phyloP scores from a whole-genome alignment of 2,797 vertebrate genomes.

The Scolopax rusticola region DNA sequence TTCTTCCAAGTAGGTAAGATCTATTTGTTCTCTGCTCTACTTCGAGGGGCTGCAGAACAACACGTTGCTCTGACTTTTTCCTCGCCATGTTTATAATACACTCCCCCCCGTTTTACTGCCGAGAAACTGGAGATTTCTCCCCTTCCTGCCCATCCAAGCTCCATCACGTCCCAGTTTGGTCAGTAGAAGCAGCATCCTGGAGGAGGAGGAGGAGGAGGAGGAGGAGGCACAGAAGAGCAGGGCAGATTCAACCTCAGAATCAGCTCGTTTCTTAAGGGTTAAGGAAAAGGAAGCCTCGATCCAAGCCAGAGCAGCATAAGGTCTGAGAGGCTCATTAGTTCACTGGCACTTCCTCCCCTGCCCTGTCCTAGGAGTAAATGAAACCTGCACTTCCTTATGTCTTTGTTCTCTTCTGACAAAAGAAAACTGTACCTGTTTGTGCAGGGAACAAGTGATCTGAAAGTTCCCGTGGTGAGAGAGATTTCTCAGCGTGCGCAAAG shows the following conservation, averaged over 20 bases:
- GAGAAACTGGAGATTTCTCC: neutral
- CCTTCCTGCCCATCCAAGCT: neutral
- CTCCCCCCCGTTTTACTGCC: neutral
- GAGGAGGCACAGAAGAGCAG: neutral
- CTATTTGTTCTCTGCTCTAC: neutral
- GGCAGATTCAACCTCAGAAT: neutral
- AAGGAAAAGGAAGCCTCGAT: constrained; percentile 30
- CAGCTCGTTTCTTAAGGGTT: constrained; percentile 47
- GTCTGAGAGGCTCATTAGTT: constrained; percentile 84
- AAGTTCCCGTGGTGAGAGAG: constrained; percentile 60
- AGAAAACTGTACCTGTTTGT: constrained; percentile 78
- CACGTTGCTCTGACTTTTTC: neutral
- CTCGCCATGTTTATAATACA: neutral
- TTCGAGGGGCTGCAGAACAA: neutral
- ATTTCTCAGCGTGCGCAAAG: constrained; percentile 60
- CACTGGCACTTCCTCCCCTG: constrained; percentile 76
- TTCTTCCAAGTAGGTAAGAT: neutral
- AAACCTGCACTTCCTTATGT: constrained; percentile 79
- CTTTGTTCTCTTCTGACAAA: constrained; percentile 80
- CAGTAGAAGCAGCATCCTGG: neutral
- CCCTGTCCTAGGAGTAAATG: constrained; percentile 78
- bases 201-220: neutral
- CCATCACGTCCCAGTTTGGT: neutral
- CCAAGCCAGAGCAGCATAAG: constrained; percentile 81
- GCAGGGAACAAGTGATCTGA: constrained; percentile 70